Evolutionary conservation across 2,113 vertebrate species (phyloP).

Genomic region (Hippocampus zosterae): DNA sequence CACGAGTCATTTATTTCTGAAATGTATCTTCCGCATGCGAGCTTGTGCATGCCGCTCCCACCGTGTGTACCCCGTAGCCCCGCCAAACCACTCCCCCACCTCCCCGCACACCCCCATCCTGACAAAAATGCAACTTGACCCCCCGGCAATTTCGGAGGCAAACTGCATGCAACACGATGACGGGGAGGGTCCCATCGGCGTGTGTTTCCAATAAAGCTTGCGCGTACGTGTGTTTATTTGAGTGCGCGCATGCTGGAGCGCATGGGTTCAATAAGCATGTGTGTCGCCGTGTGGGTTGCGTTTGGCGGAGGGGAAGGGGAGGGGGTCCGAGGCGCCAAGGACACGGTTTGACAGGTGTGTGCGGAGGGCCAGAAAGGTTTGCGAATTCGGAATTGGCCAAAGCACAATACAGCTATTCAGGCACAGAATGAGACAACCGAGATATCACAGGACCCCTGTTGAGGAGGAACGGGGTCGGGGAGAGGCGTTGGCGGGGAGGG

Average conservation of each 20-base stretch:
- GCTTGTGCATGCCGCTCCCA: neutral
- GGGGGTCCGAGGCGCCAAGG: constrained; percentile 58
- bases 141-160: constrained; percentile 45
- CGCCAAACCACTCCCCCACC: constrained; percentile 21
- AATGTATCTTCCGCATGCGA: constrained; percentile 5
- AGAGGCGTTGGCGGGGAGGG: neutral
- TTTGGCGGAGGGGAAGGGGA: constrained; percentile 23
- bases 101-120: constrained; percentile 29
- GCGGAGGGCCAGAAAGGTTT: constrained; percentile 38
- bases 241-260: constrained; percentile 11
- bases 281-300: constrained; percentile 6
- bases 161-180: constrained; percentile 44
- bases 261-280: constrained; percentile 48
- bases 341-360: constrained; percentile 70
- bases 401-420: constrained; percentile 67
- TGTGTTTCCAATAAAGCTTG: constrained; percentile 59
- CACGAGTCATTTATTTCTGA: constrained; percentile 54
- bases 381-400: constrained; percentile 32
- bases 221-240: constrained; percentile 40
- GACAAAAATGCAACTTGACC: constrained; percentile 61
- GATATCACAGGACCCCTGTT: constrained; percentile 63
- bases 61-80: constrained; percentile 32
- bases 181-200: neutral
- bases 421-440: constrained; percentile 60
- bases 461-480: constrained; percentile 15